phyloP scores from a whole-genome alignment of 2,113 vertebrate genomes.

The Corvus cornix region DNA sequence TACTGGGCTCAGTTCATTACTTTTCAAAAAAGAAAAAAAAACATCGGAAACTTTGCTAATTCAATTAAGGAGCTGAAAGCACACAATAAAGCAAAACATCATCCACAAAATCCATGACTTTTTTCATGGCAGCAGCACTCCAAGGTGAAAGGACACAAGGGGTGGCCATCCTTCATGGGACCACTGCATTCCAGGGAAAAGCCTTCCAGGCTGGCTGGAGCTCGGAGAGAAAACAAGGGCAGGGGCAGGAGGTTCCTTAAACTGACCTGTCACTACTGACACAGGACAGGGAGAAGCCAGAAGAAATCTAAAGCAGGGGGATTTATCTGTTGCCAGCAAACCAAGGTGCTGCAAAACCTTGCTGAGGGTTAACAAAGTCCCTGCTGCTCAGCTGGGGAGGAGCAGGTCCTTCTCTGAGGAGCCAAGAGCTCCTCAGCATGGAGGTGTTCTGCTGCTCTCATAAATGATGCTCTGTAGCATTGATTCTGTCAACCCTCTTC shows the following conservation, averaged over 20 bases:
- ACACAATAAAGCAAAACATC: not conserved
- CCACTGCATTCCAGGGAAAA: not conserved
- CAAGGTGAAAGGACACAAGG: not conserved
- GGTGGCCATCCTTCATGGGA: not conserved
- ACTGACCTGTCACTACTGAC: not conserved
- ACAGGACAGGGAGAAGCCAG: not conserved
- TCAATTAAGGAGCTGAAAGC: not conserved
- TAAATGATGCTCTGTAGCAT: slow-evolving; percentile 1
- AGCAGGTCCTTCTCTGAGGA: not conserved
- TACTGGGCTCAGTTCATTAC: not conserved
- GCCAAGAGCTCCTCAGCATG: not conserved
- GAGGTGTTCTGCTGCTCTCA: not conserved
- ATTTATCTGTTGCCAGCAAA: not conserved
- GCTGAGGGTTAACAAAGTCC: not conserved
- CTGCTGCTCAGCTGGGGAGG: not conserved
- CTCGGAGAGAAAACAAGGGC: not conserved
- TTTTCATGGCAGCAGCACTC: not conserved
- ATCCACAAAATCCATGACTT: not conserved
- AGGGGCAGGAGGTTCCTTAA: not conserved
- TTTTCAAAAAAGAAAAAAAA: not conserved
- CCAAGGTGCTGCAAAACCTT: not conserved
- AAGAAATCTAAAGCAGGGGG: not conserved
- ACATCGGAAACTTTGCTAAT: not conserved
- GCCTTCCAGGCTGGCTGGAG: not conserved
- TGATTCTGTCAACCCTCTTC: not conserved